phyloP scores from a whole-genome alignment of 2,797 vertebrate species.

The Eulemur coronatus region DNA sequence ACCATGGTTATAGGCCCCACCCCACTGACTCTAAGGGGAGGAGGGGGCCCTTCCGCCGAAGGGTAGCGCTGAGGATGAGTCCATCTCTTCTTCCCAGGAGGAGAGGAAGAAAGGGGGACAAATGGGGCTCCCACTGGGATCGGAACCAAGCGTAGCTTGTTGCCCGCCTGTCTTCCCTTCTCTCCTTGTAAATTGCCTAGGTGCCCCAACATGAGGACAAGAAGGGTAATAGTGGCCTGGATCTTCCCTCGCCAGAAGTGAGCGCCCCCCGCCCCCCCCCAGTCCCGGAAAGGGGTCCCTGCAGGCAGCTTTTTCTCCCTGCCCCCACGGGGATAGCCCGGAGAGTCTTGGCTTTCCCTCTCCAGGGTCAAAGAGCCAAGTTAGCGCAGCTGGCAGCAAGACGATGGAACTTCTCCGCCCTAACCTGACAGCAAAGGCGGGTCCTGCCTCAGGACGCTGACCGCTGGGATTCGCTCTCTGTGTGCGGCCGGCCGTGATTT shows the following conservation, averaged over 20 bases:
- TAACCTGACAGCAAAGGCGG: neutral
- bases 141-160: neutral
- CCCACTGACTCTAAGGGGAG: constrained; percentile 34
- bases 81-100: neutral
- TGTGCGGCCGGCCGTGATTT: neutral
- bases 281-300: neutral
- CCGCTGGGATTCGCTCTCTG: neutral
- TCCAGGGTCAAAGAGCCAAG: constrained; percentile 40
- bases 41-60: neutral
- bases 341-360: neutral
- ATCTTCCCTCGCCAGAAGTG: neutral
- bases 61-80: neutral
- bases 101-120: neutral
- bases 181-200: neutral
- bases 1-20: constrained; percentile 35
- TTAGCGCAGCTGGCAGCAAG: constrained; percentile 9
- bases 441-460: neutral
- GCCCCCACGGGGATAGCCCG: neutral
- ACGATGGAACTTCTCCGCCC: neutral
- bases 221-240: neutral
- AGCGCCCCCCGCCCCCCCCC: no score
- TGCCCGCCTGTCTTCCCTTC: neutral
- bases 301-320: neutral
- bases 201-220: neutral
- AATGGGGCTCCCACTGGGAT: neutral